These are phyloP conservation scores for Brotula barbata DNA, from an alignment of 2,797 vertebrate species.

Conservation along the genomic window DNA sequence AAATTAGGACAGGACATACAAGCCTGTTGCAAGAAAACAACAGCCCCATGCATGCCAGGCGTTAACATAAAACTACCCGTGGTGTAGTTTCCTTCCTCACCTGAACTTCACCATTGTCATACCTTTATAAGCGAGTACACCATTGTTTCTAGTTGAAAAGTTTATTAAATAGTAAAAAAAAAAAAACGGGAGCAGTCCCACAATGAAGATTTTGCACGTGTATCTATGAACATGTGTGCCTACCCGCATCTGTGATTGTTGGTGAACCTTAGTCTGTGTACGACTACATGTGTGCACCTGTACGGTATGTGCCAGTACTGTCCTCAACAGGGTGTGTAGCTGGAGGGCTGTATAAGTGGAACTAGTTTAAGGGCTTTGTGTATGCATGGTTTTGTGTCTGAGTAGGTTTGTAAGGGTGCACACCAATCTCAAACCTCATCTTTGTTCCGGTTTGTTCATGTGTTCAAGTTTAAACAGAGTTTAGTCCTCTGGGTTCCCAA, in stretches of 20 bases:
- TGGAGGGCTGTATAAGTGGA: not conserved
- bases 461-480: conserved; percentile 1
- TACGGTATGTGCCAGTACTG: conserved; percentile 2
- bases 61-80: conserved; percentile 33
- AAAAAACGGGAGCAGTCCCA: too few species aligned
- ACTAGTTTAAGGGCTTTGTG: not conserved
- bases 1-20: conserved; percentile 77
- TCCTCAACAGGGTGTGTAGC: conserved; percentile 1
- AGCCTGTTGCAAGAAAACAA: conserved; percentile 59
- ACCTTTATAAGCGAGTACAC: not conserved
- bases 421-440: conserved; percentile 2
- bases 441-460: conserved; percentile 1
- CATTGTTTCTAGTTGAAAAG: too few species aligned
- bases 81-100: conserved; percentile 23
- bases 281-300: not conserved
- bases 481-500: conserved; percentile 39
- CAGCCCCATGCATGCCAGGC: conserved; percentile 21
- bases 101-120: conserved; percentile 6
- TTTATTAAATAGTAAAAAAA: too few species aligned
- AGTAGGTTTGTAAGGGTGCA: conserved; percentile 15
- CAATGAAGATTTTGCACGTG: too few species aligned
- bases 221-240: conserved; percentile 9
- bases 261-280: conserved; percentile 3
- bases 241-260: not conserved
- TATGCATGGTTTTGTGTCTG: conserved; percentile 12